A percentile compares a stretch with the other conserved stretches of the same genome.
phyloP scores from a whole-genome alignment of 2,888 invertebrate genomes.

The Aspidiotus rigidus region DNA sequence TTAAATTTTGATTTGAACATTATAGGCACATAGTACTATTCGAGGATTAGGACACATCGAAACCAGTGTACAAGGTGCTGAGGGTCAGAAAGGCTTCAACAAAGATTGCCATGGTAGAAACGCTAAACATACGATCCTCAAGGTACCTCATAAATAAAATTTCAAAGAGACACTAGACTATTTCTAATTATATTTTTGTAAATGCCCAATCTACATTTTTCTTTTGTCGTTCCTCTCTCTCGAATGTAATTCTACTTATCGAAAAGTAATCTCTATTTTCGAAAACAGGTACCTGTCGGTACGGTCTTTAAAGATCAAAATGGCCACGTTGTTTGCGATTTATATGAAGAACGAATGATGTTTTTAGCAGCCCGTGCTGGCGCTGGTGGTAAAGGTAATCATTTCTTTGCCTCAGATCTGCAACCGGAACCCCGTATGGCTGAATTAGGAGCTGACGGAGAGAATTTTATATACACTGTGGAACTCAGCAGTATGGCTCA shows the following conservation, averaged over 20 bases:
- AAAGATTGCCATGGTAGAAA: constrained; percentile 76
- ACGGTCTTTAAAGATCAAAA: constrained; percentile 56
- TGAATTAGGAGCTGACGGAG: constrained; percentile 80
- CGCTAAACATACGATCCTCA: constrained; percentile 58
- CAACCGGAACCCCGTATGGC: constrained; percentile 72
- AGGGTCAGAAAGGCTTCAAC: constrained; percentile 63
- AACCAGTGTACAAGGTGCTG: constrained; percentile 52
- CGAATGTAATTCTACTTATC: background rate
- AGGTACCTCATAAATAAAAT: constrained; percentile 41
- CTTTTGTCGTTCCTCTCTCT: background rate
- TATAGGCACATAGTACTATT: background rate
- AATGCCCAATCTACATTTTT: background rate
- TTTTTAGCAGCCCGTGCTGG: constrained; percentile 93
- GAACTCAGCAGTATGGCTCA: constrained; percentile 91
- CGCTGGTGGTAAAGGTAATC: constrained; percentile 90
- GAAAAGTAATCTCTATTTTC: background rate
- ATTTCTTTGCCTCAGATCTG: constrained; percentile 72
- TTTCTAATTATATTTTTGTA: background rate
- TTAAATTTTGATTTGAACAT: background rate
- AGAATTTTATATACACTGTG: constrained; percentile 59
- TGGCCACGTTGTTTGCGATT: constrained; percentile 58
- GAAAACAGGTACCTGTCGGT: constrained; percentile 66
- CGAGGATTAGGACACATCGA: constrained; percentile 37
- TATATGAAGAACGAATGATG: constrained; percentile 58
- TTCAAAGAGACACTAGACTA: background rate